These are phyloP conservation scores for Maconellicoccus hirsutus DNA, from an alignment of 1,140 invertebrate species.

Conservation along the genomic window DNA sequence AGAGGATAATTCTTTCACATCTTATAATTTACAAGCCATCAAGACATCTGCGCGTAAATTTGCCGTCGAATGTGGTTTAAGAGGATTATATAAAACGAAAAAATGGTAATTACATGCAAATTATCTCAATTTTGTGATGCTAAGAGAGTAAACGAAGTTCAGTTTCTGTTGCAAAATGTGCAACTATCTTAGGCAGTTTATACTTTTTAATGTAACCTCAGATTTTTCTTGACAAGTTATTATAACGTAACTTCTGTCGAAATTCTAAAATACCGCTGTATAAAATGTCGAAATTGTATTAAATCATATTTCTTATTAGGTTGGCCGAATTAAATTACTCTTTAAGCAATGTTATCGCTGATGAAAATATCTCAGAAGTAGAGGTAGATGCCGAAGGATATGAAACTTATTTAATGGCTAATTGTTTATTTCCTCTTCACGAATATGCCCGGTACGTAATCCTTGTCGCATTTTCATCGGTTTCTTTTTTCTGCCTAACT, in stretches of 20 bases:
- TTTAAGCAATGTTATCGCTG: not conserved
- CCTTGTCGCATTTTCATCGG: no score
- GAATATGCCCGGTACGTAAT: constrained; percentile 9
- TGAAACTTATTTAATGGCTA: not conserved
- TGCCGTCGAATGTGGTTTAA: not conserved
- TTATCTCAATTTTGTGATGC: no score
- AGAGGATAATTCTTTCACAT: not conserved
- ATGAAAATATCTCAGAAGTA: not conserved
- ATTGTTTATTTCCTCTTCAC: not conserved
- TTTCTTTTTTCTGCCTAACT: no score
- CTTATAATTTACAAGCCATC: not conserved
- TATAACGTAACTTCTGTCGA: no score
- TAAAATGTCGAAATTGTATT: no score
- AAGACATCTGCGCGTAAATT: not conserved
- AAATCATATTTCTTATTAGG: not conserved
- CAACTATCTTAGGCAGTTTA: no score
- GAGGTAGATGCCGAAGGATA: constrained; percentile 10
- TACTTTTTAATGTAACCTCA: no score
- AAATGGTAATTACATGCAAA: constrained; percentile 14
- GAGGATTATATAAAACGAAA: not conserved
- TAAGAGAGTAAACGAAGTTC: no score
- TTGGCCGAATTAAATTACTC: not conserved
- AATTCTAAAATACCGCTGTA: no score
- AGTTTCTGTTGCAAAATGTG: no score
- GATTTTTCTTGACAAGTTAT: no score